Percentiles rank a stretch among this genome's conserved stretches.
Conservation (phyloP, 2,113 vertebrate genomes). For the Dasypus novemcinctus region DNA sequence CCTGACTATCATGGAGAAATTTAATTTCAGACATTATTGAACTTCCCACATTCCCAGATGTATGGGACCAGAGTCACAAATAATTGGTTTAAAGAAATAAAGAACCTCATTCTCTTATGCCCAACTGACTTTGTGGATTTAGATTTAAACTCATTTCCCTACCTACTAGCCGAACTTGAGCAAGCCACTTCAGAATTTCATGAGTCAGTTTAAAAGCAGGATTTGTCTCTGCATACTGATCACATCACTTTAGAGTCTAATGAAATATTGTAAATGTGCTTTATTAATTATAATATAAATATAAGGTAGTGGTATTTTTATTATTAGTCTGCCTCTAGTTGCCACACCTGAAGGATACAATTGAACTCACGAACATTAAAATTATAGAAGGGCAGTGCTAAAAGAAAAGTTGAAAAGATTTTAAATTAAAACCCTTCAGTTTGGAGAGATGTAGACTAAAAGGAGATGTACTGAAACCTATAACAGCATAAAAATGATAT, state of each 20-base stretch:
- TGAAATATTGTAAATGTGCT: slow-evolving; percentile 16
- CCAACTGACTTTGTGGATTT: neutral
- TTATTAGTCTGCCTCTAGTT: neutral
- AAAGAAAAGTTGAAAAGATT: slow-evolving; percentile 3
- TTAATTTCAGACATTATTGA: slow-evolving; percentile 3
- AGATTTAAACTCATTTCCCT: neutral
- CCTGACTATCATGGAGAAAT: neutral
- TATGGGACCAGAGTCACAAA: slow-evolving; percentile 24
- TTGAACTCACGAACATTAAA: slow-evolving; percentile 13
- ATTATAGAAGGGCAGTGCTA: neutral
- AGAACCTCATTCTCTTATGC: neutral
- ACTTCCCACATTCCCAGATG: slow-evolving; percentile 13
- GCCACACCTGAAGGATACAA: neutral
- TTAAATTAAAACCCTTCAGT: slow-evolving; percentile 14
- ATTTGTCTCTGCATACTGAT: neutral
- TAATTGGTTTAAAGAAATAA: slow-evolving; percentile 14
- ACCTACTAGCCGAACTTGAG: neutral
- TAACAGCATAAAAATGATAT: neutral
- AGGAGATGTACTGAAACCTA: neutral
- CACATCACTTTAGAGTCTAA: neutral
- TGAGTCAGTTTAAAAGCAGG: neutral
- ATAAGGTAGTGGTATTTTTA: neutral
- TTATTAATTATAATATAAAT: slow-evolving; percentile 28
- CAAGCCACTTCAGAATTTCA: slow-evolving; percentile 17
- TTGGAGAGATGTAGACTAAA: neutral